Percentiles rank a stretch among this genome's conserved stretches.
Evolutionary conservation across 2,888 invertebrate genomes (phyloP).

Genomic region (Drosophila lutescens): DNA sequence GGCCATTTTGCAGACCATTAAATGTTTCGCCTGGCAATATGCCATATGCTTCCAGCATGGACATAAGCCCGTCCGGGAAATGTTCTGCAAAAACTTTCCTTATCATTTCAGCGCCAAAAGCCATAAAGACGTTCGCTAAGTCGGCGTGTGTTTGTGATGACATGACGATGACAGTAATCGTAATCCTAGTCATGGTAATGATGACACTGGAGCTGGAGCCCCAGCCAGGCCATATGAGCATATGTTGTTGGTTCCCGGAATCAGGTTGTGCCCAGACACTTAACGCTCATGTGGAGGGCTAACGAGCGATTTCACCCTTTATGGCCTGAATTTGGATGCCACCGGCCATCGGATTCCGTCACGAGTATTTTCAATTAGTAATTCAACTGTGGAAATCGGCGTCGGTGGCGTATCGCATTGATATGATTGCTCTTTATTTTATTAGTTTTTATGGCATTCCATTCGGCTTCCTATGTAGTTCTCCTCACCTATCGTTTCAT

Average conservation of each 20-base stretch:
- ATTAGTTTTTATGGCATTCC: constrained; percentile 16
- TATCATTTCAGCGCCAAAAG: constrained; percentile 70
- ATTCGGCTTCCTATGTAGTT: background rate
- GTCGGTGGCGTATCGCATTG: constrained; percentile 1
- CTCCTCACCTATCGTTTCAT: background rate
- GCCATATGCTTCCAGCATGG: constrained; percentile 75
- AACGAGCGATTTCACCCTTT: constrained; percentile 23
- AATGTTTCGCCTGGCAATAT: constrained; percentile 80
- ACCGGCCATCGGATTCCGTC: background rate
- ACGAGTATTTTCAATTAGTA: constrained; percentile 26
- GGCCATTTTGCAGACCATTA: constrained; percentile 78
- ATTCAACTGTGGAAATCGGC: constrained; percentile 14
- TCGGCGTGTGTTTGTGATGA: constrained; percentile 42
- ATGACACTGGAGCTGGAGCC: constrained; percentile 54
- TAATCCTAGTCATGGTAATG: constrained; percentile 64
- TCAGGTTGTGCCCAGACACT: constrained; percentile 17
- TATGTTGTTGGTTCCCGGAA: constrained; percentile 53
- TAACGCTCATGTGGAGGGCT: constrained; percentile 20
- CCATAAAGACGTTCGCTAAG: constrained; percentile 63
- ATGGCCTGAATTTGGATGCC: constrained; percentile 1
- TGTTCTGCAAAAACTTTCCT: constrained; percentile 66
- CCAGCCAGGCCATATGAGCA: constrained; percentile 40
- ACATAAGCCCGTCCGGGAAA: constrained; percentile 55
- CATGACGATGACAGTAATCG: constrained; percentile 65
- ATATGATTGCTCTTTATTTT: constrained; percentile 16